These are phyloP conservation scores for Penaeus vannamei DNA, from an alignment of 1,140 invertebrate species.

Conservation along the genomic window DNA sequence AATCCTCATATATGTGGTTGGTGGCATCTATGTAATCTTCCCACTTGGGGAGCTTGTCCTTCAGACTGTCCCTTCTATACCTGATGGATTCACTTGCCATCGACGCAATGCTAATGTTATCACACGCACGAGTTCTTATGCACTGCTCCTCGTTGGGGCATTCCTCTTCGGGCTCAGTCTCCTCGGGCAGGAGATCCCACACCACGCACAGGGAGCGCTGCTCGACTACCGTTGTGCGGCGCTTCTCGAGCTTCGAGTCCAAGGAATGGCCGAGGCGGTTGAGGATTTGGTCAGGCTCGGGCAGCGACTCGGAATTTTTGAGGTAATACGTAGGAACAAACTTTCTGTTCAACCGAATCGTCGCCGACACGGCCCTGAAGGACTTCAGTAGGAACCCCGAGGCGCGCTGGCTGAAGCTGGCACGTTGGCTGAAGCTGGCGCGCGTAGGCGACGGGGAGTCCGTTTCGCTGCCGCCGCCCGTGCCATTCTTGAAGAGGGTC, in stretches of 20 bases:
- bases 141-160: neutral
- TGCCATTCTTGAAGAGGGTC: neutral
- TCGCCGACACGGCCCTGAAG: conserved; percentile 47
- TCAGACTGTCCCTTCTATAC: too few species aligned
- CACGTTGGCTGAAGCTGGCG: neutral
- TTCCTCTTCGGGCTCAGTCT: neutral
- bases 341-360: conserved; percentile 50
- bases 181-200: conserved; percentile 53
- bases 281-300: conserved; percentile 48
- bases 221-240: conserved; percentile 5
- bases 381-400: conserved; percentile 54
- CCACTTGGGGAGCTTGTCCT: too few species aligned
- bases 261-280: conserved; percentile 50
- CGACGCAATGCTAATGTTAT: too few species aligned
- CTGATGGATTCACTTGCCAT: too few species aligned
- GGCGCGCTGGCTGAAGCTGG: conserved; percentile 28
- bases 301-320: conserved; percentile 27
- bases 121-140: neutral
- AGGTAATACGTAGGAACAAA: conserved; percentile 58
- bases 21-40: too few species aligned
- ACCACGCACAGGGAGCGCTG: conserved; percentile 50
- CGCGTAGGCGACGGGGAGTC: conserved; percentile 37
- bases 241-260: conserved; percentile 47
- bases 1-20: too few species aligned
- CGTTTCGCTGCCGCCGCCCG: conserved; percentile 26